Evolutionary conservation across 1,140 invertebrate genomes (phyloP).

Genomic region (Procambarus virginalis): DNA sequence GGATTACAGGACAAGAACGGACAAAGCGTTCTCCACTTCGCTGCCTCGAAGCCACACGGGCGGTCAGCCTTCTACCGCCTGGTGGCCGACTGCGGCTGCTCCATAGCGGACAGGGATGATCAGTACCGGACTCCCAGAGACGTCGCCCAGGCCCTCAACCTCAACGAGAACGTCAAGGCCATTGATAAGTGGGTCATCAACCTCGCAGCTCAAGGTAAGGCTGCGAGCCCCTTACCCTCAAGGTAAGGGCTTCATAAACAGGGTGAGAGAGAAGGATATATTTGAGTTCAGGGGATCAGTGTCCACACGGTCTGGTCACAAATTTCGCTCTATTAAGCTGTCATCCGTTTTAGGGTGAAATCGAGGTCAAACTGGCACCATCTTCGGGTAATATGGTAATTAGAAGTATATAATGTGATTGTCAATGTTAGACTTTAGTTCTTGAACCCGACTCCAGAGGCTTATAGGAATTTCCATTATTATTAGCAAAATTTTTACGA

Average conservation of each 20-base stretch:
- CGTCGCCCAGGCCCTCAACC: slow-evolving; percentile 85
- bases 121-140: slow-evolving; percentile 90
- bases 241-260: no score
- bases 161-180: slow-evolving; percentile 85
- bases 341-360: not conserved
- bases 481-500: no score
- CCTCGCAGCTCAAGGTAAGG: slow-evolving; percentile 79
- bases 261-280: not conserved
- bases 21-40: slow-evolving; percentile 91
- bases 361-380: not conserved
- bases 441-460: no score
- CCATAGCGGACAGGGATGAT: slow-evolving; percentile 83
- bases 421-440: no score
- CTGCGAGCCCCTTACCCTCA: no score
- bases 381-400: no score
- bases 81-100: slow-evolving; percentile 84
- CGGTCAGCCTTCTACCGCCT: slow-evolving; percentile 85
- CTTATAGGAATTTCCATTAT: no score
- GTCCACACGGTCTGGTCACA: no score
- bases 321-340: no score
- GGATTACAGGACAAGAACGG: slow-evolving; percentile 77
- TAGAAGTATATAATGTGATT: no score
- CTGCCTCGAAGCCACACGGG: slow-evolving; percentile 84
- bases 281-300: no score
- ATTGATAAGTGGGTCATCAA: slow-evolving; percentile 87